These are phyloP conservation scores for Pterostichus niger DNA, from an alignment of 2,888 invertebrate genomes.

Conservation along the genomic window DNA sequence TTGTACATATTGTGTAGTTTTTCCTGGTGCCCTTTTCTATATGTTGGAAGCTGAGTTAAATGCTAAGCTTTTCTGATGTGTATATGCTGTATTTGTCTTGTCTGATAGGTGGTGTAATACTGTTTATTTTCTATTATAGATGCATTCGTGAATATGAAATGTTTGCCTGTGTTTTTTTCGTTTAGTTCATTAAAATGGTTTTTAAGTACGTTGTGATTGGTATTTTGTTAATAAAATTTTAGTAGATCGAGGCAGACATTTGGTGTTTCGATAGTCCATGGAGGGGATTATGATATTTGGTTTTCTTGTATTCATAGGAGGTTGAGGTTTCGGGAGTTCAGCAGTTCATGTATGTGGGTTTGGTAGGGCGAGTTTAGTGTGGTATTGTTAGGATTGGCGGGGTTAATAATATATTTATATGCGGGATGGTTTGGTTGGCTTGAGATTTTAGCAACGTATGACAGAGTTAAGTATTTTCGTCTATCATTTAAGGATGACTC, in stretches of 20 bases:
- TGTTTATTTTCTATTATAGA: conserved; percentile 10
- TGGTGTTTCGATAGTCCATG: too few relatives aligned
- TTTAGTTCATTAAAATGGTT: not conserved
- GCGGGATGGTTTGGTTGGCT: not conserved
- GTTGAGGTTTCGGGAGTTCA: not conserved
- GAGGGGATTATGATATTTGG: not conserved
- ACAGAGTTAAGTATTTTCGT: conserved; percentile 3
- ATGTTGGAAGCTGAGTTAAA: conserved; percentile 5
- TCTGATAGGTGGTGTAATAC: not conserved
- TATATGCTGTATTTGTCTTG: conserved; percentile 12
- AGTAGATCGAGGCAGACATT: too few relatives aligned
- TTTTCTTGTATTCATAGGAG: not conserved
- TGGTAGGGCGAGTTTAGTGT: too few relatives aligned
- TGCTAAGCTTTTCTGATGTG: conserved; percentile 1
- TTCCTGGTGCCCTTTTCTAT: not conserved
- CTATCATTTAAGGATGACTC: not conserved
- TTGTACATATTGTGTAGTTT: conserved; percentile 22
- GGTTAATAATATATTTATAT: too few relatives aligned
- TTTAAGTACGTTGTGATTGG: not conserved
- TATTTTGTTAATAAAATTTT: not conserved
- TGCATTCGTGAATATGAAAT: conserved; percentile 15
- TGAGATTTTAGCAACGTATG: not conserved
- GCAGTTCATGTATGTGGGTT: too few relatives aligned
- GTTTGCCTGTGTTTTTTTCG: not conserved
- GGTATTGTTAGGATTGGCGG: too few relatives aligned